Evolutionary conservation across 2,797 vertebrate species (phyloP), one percentile per base, ranked within the genome.

Genomic region (Chelidonichthys spinosus): DNA sequence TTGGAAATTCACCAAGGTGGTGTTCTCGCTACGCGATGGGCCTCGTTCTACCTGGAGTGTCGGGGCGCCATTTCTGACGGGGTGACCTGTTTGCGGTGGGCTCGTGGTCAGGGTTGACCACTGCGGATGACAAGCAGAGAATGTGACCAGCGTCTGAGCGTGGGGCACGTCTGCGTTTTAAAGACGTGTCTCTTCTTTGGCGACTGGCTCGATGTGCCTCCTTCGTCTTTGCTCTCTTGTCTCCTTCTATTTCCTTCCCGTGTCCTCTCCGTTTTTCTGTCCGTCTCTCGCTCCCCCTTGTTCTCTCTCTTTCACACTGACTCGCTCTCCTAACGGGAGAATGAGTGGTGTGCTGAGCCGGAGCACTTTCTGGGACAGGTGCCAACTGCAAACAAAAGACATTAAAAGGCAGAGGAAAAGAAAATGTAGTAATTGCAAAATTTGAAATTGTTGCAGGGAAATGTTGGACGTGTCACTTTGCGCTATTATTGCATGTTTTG

Each of bases 301-400:
- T 82, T 83, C 81, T 85, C 86, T 81, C 81, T 80, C 72, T 80
- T 85, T 89, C 85, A 75, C 75, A 78, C 87, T 64, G 69, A 85
- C 91, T 91, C 75, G 53, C 74, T 91, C 72, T 87, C 79, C 86
- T 78, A 69, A 71, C 82, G 76, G 85, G 86, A 75, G 82, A 90
- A 75, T 71, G 85, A 88, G 89, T 83, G 86, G 79, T 86, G 87
- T 82, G 88, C 87, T 66, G 84, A 91, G 90, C 90, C 68, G 89
- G 92, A 94, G 91, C 93, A 92, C 92, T 94, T 90, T 94, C 95
- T 95, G 95, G 97, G 96, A 97, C 95, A 96, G 96, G 95, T 96
- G 97, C 96, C 96, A 97, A 94, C 94, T 93, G 91, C 90, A 92
- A 92, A 96, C 95, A 96, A 97, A 97, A 97, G 95, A 94, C 92